These are phyloP conservation scores for Melanerpes aurifrons DNA, from an alignment of 2,113 vertebrate genomes.

Conservation along the genomic window DNA sequence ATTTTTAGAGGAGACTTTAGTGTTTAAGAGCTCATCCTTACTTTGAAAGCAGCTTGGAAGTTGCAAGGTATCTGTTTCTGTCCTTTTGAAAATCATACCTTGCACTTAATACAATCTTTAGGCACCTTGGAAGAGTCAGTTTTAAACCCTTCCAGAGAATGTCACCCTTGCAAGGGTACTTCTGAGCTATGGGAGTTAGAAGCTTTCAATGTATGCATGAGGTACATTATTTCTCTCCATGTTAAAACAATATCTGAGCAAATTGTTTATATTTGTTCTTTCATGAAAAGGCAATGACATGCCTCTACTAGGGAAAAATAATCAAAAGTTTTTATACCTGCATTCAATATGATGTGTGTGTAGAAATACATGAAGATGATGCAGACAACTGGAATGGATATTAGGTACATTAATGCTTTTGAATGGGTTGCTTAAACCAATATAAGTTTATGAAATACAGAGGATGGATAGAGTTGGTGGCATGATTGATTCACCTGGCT, in stretches of 20 bases:
- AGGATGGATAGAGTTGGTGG: neutral
- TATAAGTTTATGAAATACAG: neutral
- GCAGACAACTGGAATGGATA: neutral
- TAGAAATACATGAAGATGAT: neutral
- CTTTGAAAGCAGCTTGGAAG: conserved; percentile 24
- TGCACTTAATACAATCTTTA: conserved; percentile 13
- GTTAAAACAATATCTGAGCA: neutral
- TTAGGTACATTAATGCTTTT: neutral
- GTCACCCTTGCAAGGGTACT: neutral
- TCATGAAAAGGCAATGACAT: neutral
- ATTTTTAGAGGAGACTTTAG: conserved; percentile 30
- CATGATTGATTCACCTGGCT: neutral
- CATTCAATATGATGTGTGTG: neutral
- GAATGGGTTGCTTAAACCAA: neutral
- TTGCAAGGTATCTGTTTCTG: neutral
- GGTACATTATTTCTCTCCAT: neutral
- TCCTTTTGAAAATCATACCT: conserved; percentile 22
- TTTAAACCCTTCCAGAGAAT: conserved; percentile 38
- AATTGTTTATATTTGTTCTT: neutral
- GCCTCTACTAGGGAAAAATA: neutral
- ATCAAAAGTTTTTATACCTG: neutral
- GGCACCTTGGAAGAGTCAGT: neutral
- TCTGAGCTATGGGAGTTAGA: neutral
- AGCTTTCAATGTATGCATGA: neutral
- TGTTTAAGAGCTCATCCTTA: conserved; percentile 8